A percentile compares a stretch with the other conserved stretches of the same genome.
phyloP scores from a whole-genome alignment of 2,888 invertebrate species.

The Brachyptera putata region DNA sequence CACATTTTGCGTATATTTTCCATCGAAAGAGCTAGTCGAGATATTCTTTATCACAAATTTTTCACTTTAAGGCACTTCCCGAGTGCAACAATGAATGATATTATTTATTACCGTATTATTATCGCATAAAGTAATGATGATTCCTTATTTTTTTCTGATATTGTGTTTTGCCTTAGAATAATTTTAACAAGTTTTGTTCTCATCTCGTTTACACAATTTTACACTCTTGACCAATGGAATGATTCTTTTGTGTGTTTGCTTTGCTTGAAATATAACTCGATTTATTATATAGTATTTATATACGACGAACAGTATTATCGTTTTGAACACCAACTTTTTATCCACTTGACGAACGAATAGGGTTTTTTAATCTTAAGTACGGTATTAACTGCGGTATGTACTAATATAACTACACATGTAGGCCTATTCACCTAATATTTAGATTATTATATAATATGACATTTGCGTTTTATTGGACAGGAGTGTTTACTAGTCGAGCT shows the following conservation, averaged over 20 bases:
- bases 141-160: not conserved
- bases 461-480: too few species aligned
- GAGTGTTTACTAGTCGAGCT: too few species aligned
- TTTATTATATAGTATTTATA: too few species aligned
- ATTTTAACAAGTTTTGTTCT: not conserved
- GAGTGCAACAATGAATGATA: conserved; percentile 36
- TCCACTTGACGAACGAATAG: too few species aligned
- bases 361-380: not conserved
- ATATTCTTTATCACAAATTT: conserved; percentile 34
- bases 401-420: too few species aligned
- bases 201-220: too few species aligned
- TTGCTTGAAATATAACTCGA: too few species aligned
- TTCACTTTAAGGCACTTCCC: conserved; percentile 34
- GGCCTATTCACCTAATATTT: too few species aligned
- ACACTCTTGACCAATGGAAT: not conserved
- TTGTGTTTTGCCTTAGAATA: not conserved
- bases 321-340: too few species aligned
- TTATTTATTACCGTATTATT: conserved; percentile 16
- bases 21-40: conserved; percentile 35
- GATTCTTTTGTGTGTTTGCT: not conserved
- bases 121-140: conserved; percentile 11
- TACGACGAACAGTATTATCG: too few species aligned
- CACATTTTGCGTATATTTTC: conserved; percentile 33
- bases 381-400: not conserved
- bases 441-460: too few species aligned